A percentile compares a stretch with the other conserved stretches of the same genome.
Evolutionary conservation across 2,113 vertebrate species (phyloP).

Genomic region (Zeus faber): DNA sequence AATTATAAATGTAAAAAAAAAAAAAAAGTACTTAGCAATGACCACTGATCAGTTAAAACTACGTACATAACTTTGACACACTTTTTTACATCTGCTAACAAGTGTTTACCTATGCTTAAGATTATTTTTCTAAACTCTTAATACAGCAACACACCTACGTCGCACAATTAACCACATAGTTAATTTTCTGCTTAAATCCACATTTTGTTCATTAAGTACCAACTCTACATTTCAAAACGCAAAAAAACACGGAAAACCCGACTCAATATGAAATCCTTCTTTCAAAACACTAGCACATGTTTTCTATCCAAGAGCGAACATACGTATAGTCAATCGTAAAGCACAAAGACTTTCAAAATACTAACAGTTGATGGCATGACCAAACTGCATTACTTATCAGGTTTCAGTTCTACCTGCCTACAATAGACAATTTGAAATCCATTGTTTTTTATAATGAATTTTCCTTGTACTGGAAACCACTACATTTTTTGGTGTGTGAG

Average conservation of each 20-base stretch:
- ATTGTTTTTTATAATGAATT: too few relatives aligned
- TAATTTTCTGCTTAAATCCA: background rate
- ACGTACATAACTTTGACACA: too few relatives aligned
- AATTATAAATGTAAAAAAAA: too few relatives aligned
- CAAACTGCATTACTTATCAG: background rate
- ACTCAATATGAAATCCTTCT: constrained; percentile 6
- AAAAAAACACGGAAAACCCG: constrained; percentile 1
- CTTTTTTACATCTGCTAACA: constrained; percentile 1
- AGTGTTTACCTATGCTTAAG: constrained; percentile 2
- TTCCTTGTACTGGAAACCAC: too few relatives aligned
- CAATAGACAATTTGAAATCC: too few relatives aligned
- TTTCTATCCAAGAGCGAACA: background rate
- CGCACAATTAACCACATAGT: background rate
- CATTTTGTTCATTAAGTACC: constrained; percentile 1
- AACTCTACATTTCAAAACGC: background rate
- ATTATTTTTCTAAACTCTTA: constrained; percentile 5
- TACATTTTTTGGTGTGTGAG: too few relatives aligned
- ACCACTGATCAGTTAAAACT: too few relatives aligned
- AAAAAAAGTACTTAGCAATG: too few relatives aligned
- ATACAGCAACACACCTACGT: background rate
- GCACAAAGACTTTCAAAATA: background rate
- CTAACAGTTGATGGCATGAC: background rate
- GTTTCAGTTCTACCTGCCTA: constrained; percentile 3
- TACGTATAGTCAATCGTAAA: background rate
- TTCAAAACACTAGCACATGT: background rate